Base-by-base conservation (phyloP, 2,888 invertebrate species). In the Euspilapteryx auroguttella region DNA sequence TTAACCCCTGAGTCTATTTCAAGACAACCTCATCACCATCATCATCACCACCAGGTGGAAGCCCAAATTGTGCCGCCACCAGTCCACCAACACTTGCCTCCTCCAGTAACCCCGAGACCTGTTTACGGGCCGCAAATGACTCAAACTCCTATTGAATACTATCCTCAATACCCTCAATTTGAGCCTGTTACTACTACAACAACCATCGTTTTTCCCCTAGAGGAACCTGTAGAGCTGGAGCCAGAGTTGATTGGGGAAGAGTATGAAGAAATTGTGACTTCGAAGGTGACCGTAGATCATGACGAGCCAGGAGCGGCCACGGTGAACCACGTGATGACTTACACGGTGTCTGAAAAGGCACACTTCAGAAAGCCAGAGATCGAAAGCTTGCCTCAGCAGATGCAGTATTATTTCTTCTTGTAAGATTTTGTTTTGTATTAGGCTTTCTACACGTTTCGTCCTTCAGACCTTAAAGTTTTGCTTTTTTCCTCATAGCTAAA, bases 271-370 rank as follows among this genome's bases (percentile, higher is more conserved):
- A 63, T 59, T 0, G 41, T 73, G 2, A 51, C 63, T 2, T 68
- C 68, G 8, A 68, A 55, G 38, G 48, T 68, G n/a, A 42, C 50
- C 12, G 53, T 75, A 0, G 59, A 65, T 12, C 53, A 55, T 4
- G 58, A 58, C 0, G 62, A 64, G 13, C 63, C 63, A 0, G 73
- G 69, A 0, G 40, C 58, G 1, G 49, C 65, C 0, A 61, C 64
- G 5, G 64, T 75, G 2, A 66, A 68, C 33, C 73, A 73, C 27
- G 55, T 73, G 1, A 75, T 55, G 45, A 65, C 62, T 1, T 73
- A 73, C 36, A 66, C 69, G 0, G 35, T 73, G 3, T 54, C 61
- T 2, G 75, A 73, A 27, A 71, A 69, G 31, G 50, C 69, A 0
- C 64, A 68, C 33, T 73, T 62, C 30, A 64, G 44, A 38, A 55